Base-by-base conservation (phyloP, 2,113 vertebrate genomes). In the Percopsis transmontana region DNA sequence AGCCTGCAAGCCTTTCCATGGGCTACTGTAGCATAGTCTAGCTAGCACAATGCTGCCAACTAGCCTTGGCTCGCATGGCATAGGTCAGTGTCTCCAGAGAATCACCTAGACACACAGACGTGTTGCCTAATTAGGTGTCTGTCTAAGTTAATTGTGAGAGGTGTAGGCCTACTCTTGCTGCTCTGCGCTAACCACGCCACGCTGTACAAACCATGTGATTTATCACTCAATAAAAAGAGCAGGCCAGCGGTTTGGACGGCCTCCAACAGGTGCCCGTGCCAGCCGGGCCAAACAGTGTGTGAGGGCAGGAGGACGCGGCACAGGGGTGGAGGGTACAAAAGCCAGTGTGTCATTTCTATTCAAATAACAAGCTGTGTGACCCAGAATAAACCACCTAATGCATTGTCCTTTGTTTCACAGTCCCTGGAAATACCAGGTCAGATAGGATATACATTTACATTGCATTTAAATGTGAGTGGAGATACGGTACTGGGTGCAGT, bases 181-280 rank as follows among this genome's bases (percentile, higher is more conserved):
- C 77, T 48, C 66, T 1, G 4, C 8, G 57, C 59, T 77, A 58
- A 76, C 72, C 65, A 59, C 38, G 70, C 60, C 71, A 33, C 66
- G 66, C 71, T 56, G n/a, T 48, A 54, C 68, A 73, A 76, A 80
- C 54, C 33, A 76, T 44, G 61, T 67, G 76, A 81, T 83, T 83
- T 67, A 65, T 69, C 8, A 19, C 52, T 51, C 58, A 52, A 38
- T 62, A 66, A 77, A 78, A 81, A 75, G 70, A 72, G 73, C 76
- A 73, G 52, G 53, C 41, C 45, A 58, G 74, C 21, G 21, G 74
- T 83, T 77, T 85, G 72, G 68, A 81, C 47, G 64, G 18, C 52
- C 66, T 77, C 76, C 76, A 80, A 69, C 70, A 83, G 78, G 77
- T 83, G 73, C 64, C 72, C 57, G 53, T 0, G 27, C 41, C 51